A percentile compares a stretch with the other conserved stretches of the same genome.
These are phyloP conservation scores for Hoplostethus mediterraneus DNA, from an alignment of 2,797 vertebrate species.

Conservation along the genomic window DNA sequence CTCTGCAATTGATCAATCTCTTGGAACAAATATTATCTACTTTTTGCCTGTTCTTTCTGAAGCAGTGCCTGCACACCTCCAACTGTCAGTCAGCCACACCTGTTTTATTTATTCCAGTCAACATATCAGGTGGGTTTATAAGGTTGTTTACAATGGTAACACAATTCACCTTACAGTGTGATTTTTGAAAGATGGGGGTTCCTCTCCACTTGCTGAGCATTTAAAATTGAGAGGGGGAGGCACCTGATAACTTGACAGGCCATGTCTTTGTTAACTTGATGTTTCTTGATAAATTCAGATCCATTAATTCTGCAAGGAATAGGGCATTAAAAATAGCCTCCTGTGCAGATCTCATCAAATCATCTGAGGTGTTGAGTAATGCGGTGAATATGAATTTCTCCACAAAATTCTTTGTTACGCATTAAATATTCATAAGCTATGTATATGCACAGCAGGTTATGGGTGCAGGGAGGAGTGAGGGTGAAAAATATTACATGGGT, in stretches of 20 bases:
- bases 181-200: background rate
- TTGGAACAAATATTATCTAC: background rate
- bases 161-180: background rate
- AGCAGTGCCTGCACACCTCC: background rate
- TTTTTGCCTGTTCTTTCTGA: background rate
- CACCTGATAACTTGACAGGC: background rate
- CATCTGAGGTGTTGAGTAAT: background rate
- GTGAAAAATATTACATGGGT: background rate
- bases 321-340: background rate
- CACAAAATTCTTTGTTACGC: background rate
- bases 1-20: background rate
- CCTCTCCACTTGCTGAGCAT: background rate
- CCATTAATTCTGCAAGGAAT: background rate
- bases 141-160: background rate
- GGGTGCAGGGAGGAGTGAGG: background rate
- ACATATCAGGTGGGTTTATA: background rate
- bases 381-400: background rate
- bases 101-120: slow-evolving; percentile 7
- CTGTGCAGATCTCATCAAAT: background rate
- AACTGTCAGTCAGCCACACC: background rate
- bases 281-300: background rate
- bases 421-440: slow-evolving; percentile 8
- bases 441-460: slow-evolving; percentile 6
- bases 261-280: background rate
- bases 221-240: background rate